Percentiles rank a stretch among this genome's conserved stretches.
Conservation (phyloP, 2,797 vertebrate genomes). For the Aphelocoma californica region DNA sequence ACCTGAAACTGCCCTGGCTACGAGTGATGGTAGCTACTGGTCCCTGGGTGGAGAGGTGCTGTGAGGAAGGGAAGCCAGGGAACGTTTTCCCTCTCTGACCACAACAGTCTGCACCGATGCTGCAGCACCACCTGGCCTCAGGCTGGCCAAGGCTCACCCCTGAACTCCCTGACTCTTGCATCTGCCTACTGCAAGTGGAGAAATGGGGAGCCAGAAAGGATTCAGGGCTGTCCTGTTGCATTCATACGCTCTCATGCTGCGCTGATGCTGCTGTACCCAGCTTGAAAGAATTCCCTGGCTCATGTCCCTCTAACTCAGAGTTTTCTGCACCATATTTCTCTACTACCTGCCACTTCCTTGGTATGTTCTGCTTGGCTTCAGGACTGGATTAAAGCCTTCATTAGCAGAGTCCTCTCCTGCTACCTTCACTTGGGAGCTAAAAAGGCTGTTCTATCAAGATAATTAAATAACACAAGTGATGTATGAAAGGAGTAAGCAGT, state of each 20-base stretch:
- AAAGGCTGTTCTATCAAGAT: neutral
- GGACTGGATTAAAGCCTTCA: neutral
- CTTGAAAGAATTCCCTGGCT: neutral
- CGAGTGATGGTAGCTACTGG: neutral
- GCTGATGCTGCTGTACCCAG: neutral
- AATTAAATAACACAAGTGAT: neutral
- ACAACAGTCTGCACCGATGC: rapidly evolving
- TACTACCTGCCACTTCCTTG: neutral
- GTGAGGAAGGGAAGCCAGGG: neutral
- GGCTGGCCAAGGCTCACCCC: neutral
- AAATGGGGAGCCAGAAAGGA: neutral
- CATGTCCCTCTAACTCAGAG: neutral
- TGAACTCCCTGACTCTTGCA: rapidly evolving
- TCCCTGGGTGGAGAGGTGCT: neutral
- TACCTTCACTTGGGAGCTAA: neutral
- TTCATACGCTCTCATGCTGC: neutral
- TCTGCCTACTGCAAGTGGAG: neutral
- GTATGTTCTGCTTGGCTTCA: neutral
- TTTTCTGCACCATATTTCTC: neutral
- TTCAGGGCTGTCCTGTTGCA: neutral
- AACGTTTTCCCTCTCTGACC: neutral
- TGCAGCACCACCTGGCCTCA: neutral
- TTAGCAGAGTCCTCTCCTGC: neutral
- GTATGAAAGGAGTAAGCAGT: neutral
- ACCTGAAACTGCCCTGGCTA: neutral